Base-by-base conservation (phyloP, 2,113 vertebrate genomes). In the Lepidothrix coronata region DNA sequence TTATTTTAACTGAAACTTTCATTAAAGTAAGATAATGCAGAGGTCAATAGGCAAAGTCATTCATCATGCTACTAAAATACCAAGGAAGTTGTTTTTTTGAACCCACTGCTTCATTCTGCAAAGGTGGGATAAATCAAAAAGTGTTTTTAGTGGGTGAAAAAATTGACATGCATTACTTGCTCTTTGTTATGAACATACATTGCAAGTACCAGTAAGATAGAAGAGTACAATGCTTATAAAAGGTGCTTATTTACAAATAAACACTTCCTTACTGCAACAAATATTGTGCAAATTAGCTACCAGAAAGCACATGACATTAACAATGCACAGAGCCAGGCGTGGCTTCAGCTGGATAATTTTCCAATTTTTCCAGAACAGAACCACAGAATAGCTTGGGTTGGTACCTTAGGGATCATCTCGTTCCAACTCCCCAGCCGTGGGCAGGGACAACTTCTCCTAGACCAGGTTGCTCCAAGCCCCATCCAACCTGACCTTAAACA, bases 31-130 rank as follows among this genome's bases (percentile, higher is more conserved):
- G 39, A 71, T 75, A 88, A 84, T 77, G 33, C 20, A 68, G 52
- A 85, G 67, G 86, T 88, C 67, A 88, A 31, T 74, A 87, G 73
- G 73, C 83, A 91, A 92, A 95, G 41, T 37, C 30, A n/a, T 23
- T 86, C 27, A 52, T 92, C 33, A 59, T 78, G 13, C 84, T 93
- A 95, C 63, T 94, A 51, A 94, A 95, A 91, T 90, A 94, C 41
- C 75, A 86, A 75, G 72, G 61, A 91, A 94, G 25, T 88, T 46
- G 18, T 14, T 46, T 91, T 93, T 93, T 62, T 92, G 20, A 95
- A 93, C 44, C 89, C 54, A 23, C 33, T 80, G 39, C 48, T 93
- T 85, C 39, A 49, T 88, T 96, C 48, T 90, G 67, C 35, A 88
- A 94, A 96, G 91, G 74, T 83, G 66, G 22, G 31, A 63, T 66